Base-by-base conservation (phyloP, 2,113 vertebrate species). In the Acrocephalus kingi region DNA sequence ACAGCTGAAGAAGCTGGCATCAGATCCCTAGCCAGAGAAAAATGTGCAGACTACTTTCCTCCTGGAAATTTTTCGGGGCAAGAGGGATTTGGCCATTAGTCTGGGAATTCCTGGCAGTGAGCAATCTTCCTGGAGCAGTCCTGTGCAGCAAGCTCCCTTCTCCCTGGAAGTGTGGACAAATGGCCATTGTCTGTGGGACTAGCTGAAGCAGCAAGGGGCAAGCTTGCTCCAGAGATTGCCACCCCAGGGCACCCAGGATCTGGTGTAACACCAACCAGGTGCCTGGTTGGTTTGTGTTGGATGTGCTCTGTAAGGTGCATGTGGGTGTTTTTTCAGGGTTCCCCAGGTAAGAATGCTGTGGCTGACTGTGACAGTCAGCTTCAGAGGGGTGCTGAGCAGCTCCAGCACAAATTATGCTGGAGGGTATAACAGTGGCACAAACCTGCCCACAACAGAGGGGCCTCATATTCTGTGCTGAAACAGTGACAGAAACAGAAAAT, bases 1-100 rank as follows among this genome's bases (percentile, higher is more conserved):
- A 93, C 68, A 80, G 72, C 84, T 93, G 85, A 93, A 69, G 55
- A 85, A 89, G 61, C 52, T 75, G 80, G 69, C 30, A 84, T 64
- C 37, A 68, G 54, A 76, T 83, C 37, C 35, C 35, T 41, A 84
- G 12, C 6, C 49, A 64, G 46, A 94, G 51, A 59, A 95, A 69
- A 76, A 76, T 24, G 24, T 51, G 33, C n/a, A 15, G 28, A 16
- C 20, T 87, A 64, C 23, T 21, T 63, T 79, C 22, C 41, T 64
- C 62, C 41, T 76, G 41, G 49, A 89, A 72, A 52, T 64, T 71
- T 61, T 85, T 87, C 28, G 14, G 7, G 10, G 10, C 1, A 2
- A 55, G 48, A 81, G 14, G 56, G 15, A 52, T 58, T 48, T 72
- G 45, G 39, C 58, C 45, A 17, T 76, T 61, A 69, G 28, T 87